Evolutionary conservation across 2,888 invertebrate species (phyloP), one percentile per base, ranked within the genome.

Genomic region (Salpingus planirostris): DNA sequence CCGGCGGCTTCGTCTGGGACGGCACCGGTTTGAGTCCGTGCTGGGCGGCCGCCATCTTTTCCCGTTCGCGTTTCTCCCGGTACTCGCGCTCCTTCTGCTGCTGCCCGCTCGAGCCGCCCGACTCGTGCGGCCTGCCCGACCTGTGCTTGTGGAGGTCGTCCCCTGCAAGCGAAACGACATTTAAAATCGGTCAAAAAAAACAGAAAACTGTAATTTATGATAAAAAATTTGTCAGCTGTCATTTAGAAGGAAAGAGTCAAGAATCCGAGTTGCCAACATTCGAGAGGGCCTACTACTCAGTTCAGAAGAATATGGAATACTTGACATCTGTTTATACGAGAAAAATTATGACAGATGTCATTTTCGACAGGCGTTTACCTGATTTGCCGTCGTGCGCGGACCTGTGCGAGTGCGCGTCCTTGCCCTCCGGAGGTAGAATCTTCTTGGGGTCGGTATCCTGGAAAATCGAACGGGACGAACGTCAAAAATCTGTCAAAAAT

Each of bases 21-120:
- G 40, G 40, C 31, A 31, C 22, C 23, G 18, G 29, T 25, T 44
- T 46, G 21, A 45, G 27, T 11, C 43, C 33, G 32, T 49, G 49
- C 29, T 52, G 52, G 29, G 54, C 50, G 6, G 45, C 74, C 40
- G 46, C 74, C 40, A 75, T 62, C 15, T 76, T 65, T 47, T 80
- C 78, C n/a, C 70, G 63, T 31, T 71, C 70, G 27, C 73, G 68
- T 52, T 78, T 76, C 53, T 80, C 78, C 12, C 76, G 65, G 55
- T 80, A 79, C 6, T 77, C 69, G 33, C 74, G 70, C 47, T 74
- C 62, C 14, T 52, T 70, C 49, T 74, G 65, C 60, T 13, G 68
- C 56, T 33, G 66, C 55, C 31, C 63, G 52, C 14, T 67, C 47
- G 33, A 62, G 55, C 31, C 54, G 43, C 12, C n/a, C n/a, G 57